Percentiles rank a stretch among this genome's conserved stretches.
These are phyloP conservation scores for Odontothrips loti DNA, from an alignment of 2,888 invertebrate genomes.

Conservation along the genomic window DNA sequence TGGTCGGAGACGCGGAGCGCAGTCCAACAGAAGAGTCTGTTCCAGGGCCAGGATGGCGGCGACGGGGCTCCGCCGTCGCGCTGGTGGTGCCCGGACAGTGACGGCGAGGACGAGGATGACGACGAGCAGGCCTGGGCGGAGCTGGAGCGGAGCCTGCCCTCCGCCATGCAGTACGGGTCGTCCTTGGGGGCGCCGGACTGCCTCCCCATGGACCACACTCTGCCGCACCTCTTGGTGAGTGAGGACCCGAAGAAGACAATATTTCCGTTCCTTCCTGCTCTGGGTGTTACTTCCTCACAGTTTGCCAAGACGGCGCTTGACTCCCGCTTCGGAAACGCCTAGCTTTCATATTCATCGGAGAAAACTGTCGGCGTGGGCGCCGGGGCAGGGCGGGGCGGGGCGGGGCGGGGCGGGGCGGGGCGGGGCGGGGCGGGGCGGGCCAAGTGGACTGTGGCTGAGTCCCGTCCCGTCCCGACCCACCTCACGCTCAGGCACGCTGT, in stretches of 20 bases:
- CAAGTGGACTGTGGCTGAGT: no score
- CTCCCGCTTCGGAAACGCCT: not conserved
- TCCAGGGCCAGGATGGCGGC: not conserved
- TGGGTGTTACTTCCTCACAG: no score
- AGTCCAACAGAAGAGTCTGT: not conserved
- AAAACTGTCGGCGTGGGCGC: not conserved
- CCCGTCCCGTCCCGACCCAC: no score
- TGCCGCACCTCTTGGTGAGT: constrained; percentile 8
- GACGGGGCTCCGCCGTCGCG: not conserved
- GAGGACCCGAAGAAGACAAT: not conserved
- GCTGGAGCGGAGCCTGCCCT: not conserved
- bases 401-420: constrained; percentile 13
- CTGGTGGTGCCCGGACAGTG: not conserved
- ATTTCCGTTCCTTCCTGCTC: not conserved
- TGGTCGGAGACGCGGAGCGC: not conserved
- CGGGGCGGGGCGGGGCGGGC: not conserved
- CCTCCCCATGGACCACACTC: constrained; percentile 21
- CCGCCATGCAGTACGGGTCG: not conserved
- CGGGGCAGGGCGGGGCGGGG: not conserved
- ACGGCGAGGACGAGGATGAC: not conserved
- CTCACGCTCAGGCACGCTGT: not conserved
- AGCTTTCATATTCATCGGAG: not conserved
- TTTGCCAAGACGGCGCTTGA: not conserved
- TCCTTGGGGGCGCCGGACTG: not conserved
- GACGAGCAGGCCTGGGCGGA: not conserved